Evolutionary conservation across 2,113 vertebrate species (phyloP), one percentile per base, ranked within the genome.

Genomic region (Megaceryle torquata): DNA sequence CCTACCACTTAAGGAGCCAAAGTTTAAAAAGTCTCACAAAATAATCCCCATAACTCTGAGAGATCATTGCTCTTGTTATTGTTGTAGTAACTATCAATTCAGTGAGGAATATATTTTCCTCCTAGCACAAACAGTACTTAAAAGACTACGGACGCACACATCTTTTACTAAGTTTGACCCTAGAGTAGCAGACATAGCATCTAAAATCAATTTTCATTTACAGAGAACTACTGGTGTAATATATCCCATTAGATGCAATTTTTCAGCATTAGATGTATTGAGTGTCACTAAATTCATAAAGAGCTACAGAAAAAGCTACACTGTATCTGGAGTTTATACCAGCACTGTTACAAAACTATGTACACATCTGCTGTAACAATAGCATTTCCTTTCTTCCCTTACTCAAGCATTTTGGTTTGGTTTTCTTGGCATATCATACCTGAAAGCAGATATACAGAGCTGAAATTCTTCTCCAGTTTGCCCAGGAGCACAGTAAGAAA

Each of bases 401-500:
- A n/a, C 31, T 71, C 26, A 41, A 20, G 29, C 13, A 29, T 31
- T 82, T 41, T 15, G 10, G 6, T 10, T 44, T 75, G 50, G 24
- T 80, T 64, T 39, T 19, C 26, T 65, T 77, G 31, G 29, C 33
- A 16, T n/a, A 63, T 79, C 98, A 96, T 94, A 99, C 99, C 99
- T 98, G 98, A 98, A 51, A 99, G 99, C 88, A 99, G 98, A 95
- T 98, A 98, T 4, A 99, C 99, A 1, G 98, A 99, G 61, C 95
- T 97, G 96, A 99, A 99, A 84, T 97, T 98, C 96, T 97, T 98
- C 98, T 99, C 98, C 97, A 99, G 98, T 95, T 99, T 99, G 69
- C 98, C 97, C 97, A 99, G 97, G 93, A 99, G 98, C 70, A 99
- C 98, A 80, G 97, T 98, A 86, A 99, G 98, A 97, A 99, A 99